A percentile compares a stretch with the other conserved stretches of the same genome.
phyloP scores from a whole-genome alignment of 2,797 vertebrate species.

The Balearica regulorum region DNA sequence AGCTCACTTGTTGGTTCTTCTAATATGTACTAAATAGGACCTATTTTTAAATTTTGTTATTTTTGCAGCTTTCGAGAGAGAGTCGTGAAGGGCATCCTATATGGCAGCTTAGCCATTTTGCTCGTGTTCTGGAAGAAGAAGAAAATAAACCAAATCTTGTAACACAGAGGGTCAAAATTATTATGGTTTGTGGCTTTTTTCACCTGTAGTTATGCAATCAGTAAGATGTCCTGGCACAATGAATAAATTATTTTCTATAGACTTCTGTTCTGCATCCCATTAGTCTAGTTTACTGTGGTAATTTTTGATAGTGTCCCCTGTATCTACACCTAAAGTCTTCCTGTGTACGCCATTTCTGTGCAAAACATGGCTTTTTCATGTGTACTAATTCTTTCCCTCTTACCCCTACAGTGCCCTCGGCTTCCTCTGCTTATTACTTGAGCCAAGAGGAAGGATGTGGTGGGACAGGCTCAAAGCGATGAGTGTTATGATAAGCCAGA shows the following conservation, averaged over 20 bases:
- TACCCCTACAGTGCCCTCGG: neutral
- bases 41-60: neutral
- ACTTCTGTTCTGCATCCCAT: neutral
- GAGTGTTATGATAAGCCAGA: neutral
- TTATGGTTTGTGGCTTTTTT: constrained; percentile 83
- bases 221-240: neutral
- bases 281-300: neutral
- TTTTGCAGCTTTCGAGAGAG: constrained; percentile 88
- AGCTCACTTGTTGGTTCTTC: neutral
- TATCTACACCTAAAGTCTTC: neutral
- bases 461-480: neutral
- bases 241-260: neutral
- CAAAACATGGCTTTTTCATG: neutral
- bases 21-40: neutral
- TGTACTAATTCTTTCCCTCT: neutral
- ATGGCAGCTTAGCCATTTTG: constrained; percentile 96
- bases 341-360: neutral
- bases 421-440: neutral
- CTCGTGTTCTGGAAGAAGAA: constrained; percentile 93
- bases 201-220: neutral
- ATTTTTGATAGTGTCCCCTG: neutral
- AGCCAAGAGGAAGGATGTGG: neutral
- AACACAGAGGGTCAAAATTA: constrained; percentile 96
- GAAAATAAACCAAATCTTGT: constrained; percentile 99
- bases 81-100: constrained; percentile 93